Evolutionary conservation across 2,797 vertebrate genomes (phyloP), one percentile per base, ranked within the genome.

Genomic region (Eupleurogrammus muticus): DNA sequence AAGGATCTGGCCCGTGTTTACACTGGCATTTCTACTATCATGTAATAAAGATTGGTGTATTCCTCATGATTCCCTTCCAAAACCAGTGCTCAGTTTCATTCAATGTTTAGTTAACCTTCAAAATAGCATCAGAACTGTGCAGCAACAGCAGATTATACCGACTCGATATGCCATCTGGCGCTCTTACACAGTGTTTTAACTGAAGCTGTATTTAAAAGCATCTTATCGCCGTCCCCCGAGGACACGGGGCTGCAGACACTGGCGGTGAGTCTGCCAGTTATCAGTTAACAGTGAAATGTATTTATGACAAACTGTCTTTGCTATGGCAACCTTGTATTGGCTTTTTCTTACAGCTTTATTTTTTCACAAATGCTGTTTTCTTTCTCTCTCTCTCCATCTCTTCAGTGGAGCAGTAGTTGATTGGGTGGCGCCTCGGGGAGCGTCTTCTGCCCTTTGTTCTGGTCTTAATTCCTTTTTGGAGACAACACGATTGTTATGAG

Each of bases 1-100:
- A 51, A 66, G 49, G 63, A 40, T 81, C 19, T 58, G 6, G 52
- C 47, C 66, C 62, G 17, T 85, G 68, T 86, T 90, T 86, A 82
- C 51, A 80, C 81, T 89, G 87, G 83, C 82, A 56, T 40, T 17
- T 48, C 71, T 75, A 57, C 42, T 77, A 51, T 80, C 72, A 66
- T 59, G 49, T 74, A 79, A 77, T 72, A 48, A 61, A 73, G 73
- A 60, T 65, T 56, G 74, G 42, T 66, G 66, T 77, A 62, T 62
- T 80, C 70, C n/a, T 72, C 21, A 28, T 70, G 52, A 61, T 88
- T 77, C 14, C 36, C n/a, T 66, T 56, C 48, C 32, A 47, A 71
- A 75, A 67, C 70, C 59, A 16, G 9, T 21, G 20, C 19, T 72
- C 60, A 20, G 70, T 77, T 85, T 69, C 36, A 74, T 64, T 82